Conservation (phyloP, 2,113 vertebrate genomes). For the Caretta caretta region DNA sequence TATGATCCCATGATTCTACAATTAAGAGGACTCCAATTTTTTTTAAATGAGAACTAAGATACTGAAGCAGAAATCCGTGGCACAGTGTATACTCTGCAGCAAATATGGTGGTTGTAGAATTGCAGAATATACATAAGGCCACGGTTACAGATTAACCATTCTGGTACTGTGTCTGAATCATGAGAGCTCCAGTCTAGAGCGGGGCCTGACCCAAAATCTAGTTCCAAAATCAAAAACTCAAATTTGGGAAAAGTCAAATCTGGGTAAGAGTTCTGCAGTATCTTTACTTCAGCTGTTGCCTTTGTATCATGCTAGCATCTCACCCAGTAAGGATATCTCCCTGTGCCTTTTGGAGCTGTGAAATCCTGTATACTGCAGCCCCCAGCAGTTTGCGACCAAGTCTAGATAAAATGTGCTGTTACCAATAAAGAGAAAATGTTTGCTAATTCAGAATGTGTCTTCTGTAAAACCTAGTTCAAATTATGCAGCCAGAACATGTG, state of each 20-base stretch:
- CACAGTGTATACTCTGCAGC: neutral
- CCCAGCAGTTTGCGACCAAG: neutral
- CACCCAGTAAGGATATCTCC: neutral
- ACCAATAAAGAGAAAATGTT: slow-evolving; percentile 29
- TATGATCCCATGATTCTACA: no score
- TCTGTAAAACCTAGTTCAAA: slow-evolving; percentile 12
- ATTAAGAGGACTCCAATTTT: neutral
- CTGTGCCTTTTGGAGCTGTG: neutral
- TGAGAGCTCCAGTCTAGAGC: neutral
- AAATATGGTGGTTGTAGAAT: slow-evolving; percentile 9
- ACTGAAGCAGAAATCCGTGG: neutral
- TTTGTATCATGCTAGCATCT: neutral
- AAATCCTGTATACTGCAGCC: neutral
- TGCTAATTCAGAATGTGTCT: slow-evolving; percentile 3
- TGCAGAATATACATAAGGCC: accelerated
- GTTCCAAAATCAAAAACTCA: neutral
- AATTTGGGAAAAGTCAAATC: neutral
- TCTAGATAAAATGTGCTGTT: slow-evolving; percentile 28
- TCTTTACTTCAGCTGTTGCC: neutral
- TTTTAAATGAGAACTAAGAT: neutral
- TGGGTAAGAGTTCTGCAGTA: neutral
- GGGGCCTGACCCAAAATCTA: neutral
- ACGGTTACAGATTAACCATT: neutral
- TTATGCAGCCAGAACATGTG: slow-evolving; percentile 10
- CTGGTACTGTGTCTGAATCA: neutral